Base-by-base conservation (phyloP, 2,113 vertebrate species). In the Silurus asotus region DNA sequence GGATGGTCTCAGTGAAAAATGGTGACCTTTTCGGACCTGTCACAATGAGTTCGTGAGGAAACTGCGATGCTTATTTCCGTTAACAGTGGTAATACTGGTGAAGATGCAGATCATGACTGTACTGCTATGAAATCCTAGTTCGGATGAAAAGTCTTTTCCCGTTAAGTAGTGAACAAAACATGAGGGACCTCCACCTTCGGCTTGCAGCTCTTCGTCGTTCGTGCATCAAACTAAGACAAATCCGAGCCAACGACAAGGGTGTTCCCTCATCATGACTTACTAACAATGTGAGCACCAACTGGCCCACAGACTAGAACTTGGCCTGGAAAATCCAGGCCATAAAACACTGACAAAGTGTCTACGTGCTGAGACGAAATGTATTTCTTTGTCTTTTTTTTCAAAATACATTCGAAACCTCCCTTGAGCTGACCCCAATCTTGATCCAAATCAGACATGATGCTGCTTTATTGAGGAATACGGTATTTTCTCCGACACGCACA, bases 311-410 rank as follows among this genome's bases (percentile, higher is more conserved):
- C 56, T 28, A 78, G 62, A 70, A 51, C 6, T n/a, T 37, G 28
- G 69, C 48, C 70, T 51, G 48, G 58, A 82, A 37, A 75, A 61
- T 58, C 59, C 8, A 6, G 58, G 61, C 74, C 23, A 55, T 76
- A 62, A 64, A 53, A 51, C 83, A 37, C 19, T 17, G n/a, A 69
- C 62, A 70, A 49, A 72, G 58, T 59, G 23, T 84, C 83, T 56
- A 55, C 9, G 65, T 14, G 72, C 28, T 6, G 51, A 88, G 48
- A 74, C 69, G 15, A 8, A 37, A 49, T 76, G 3, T 49, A 67
- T 70, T 20, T 62, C 48, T 11, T 56, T 20, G 7, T 45, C 25
- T 55, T 77, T 51, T 19, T 37, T 37, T 37, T 37, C 70, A 1
- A 70, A 28, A 28, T 1, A 64, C 65, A 6, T 82, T 51, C 9